phyloP scores from a whole-genome alignment of 2,888 invertebrate genomes.

The Stenotaenia linearis region DNA sequence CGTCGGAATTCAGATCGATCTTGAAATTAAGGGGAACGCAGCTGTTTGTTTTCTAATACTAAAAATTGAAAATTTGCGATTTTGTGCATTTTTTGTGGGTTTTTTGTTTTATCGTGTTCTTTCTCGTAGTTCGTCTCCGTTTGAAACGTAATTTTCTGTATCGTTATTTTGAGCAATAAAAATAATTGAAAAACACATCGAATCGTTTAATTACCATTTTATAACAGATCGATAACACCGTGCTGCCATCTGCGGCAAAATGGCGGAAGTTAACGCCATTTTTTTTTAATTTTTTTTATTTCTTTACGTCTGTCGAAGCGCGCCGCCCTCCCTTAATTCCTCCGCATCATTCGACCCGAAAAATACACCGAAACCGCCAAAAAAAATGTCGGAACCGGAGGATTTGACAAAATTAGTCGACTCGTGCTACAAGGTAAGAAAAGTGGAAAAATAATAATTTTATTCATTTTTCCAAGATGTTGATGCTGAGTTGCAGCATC shows the following conservation, averaged over 20 bases:
- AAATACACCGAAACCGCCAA: neutral
- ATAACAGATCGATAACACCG: neutral
- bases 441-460: neutral
- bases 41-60: neutral
- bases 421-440: constrained; percentile 34
- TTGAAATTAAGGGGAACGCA: neutral
- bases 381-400: constrained; percentile 32
- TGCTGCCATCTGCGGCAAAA: neutral
- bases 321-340: neutral
- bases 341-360: neutral
- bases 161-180: constrained; percentile 30
- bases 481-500: neutral
- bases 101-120: neutral
- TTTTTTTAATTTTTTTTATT: neutral
- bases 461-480: neutral
- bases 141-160: constrained; percentile 23
- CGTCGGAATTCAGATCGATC: neutral
- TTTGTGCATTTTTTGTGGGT: no score
- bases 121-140: neutral
- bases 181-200: neutral
- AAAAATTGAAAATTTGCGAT: neutral
- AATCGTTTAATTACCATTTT: neutral
- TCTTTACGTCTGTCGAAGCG: neutral
- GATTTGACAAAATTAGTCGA: constrained; percentile 34
- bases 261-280: neutral